Base-by-base conservation (phyloP, 2,113 vertebrate genomes). In the Microcebus jonahi region DNA sequence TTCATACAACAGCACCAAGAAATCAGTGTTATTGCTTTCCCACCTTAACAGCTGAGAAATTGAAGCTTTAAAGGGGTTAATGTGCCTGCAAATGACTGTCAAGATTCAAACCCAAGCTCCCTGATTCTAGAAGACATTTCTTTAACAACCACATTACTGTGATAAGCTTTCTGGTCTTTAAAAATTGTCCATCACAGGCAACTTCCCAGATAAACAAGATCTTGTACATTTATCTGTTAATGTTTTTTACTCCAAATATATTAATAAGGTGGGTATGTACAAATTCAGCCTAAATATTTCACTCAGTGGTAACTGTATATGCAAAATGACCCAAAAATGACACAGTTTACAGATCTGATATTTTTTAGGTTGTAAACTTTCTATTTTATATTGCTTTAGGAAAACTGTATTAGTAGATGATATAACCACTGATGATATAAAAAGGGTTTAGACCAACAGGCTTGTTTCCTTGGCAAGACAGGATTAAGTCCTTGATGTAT, bases 361-460 rank as follows among this genome's bases (percentile, higher is more conserved):
- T 57, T 76, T 95, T 75, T 91, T 5, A 70, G 79, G 5, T 71
- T 95, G 9, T 2, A 92, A 87, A 81, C 2, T 55, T 85, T 77
- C 55, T 75, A 71, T 77, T 93, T 89, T 80, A 95, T 57, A 91
- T 68, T 84, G 91, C 53, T 92, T 88, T 12, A 71, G 67, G 45
- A 83, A 96, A 95, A 95, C 50, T 89, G 4, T 59, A 71, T 80
- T 86, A 87, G 65, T 75, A 42, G 20, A 79, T 10, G 23, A 88
- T 86, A 75, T 63, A 95, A 95, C 89, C 55, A 77, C 50, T 53
- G 42, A 39, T 77, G 29, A 90, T 82, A 70, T 79, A 50, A 79
- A 94, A 71, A 70, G 27, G 4, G 75, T 93, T 76, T 96, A 88
- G 21, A 94, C 75, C 53, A 94, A 86, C 29, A 57, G 48, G 48